Evolutionary conservation across 2,113 vertebrate species (phyloP).

Genomic region (Pithys albifrons): DNA sequence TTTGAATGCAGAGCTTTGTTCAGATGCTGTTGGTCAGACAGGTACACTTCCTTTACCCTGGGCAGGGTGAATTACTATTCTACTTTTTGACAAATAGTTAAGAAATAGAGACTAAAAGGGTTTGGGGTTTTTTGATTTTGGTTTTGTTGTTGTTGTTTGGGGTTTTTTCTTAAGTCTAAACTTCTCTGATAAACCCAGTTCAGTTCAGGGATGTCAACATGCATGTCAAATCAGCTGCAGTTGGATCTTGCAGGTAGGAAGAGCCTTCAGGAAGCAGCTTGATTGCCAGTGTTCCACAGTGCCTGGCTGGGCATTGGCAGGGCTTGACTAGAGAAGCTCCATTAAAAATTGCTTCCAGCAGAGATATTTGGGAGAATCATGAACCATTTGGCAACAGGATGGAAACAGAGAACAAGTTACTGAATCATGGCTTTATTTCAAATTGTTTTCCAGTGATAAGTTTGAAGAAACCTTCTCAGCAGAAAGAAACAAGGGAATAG

Average conservation of each 20-base stretch:
- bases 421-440: background rate
- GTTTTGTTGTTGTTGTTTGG: too few relatives aligned
- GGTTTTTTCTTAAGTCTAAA: background rate
- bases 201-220: background rate
- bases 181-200: background rate
- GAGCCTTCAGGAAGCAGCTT: background rate
- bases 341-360: background rate
- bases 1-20: background rate
- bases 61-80: background rate
- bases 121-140: accelerated
- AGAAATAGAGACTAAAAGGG: background rate
- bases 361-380: background rate
- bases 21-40: background rate
- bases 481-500: background rate
- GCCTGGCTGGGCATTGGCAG: background rate
- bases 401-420: background rate
- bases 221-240: background rate
- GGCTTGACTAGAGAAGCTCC: background rate
- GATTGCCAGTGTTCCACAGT: background rate
- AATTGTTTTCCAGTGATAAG: background rate
- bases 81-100: background rate
- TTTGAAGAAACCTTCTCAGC: background rate
- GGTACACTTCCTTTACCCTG: background rate
- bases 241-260: background rate
- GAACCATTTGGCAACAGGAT: background rate